Evolutionary conservation across 2,113 vertebrate species (phyloP), one percentile per base, ranked within the genome.

Genomic region (Cyanoramphus novaezelandiae): DNA sequence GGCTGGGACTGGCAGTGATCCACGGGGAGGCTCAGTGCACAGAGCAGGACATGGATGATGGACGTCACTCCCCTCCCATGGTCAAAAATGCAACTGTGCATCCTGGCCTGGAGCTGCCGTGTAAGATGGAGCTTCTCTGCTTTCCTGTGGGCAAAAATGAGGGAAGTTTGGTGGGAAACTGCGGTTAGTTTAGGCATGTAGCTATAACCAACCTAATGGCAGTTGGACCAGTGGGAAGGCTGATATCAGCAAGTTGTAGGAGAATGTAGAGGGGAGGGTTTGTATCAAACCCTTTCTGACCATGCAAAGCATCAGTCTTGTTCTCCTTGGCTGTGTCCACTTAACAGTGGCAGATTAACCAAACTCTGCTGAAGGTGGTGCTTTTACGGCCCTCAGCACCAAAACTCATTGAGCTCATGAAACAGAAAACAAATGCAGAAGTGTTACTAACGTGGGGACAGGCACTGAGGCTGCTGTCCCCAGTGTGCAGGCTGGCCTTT

Each of bases 21-120:
- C 99, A 99, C 0, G 99, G 99, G 3, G 99, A 99, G 95, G 99
- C 99, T 13, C 99, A 99, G 98, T 99, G 99, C 37, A 98, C 99
- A 0, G 99, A 99, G 98, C 99, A 99, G 8, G 99, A 99, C 98
- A 99, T 99, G 99, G 99, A 99, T 1, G 99, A 99, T 0, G 99
- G 99, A 4, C 98, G 99, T 7, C 99, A 99, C 94, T 99, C 99
- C 31, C 99, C 99, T 9, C 99, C 99, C 0, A 99, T 98, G 91
- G 99, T 99, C 74, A 99, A 99, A 97, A 99, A 99, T 65, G 98
- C 98, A 13, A 98, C 98, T 0, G 98, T 99, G 81, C 99, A 99
- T 93, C 98, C 99, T 1, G 99, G 99, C 20, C 97, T 99, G 95
- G 99, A 99, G 97, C 96, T 99, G 65, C 99, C 99, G 1, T 96